A percentile compares a stretch with the other conserved stretches of the same genome.
phyloP scores from a whole-genome alignment of 2,113 vertebrate genomes.

The Cichladusa arquata region DNA sequence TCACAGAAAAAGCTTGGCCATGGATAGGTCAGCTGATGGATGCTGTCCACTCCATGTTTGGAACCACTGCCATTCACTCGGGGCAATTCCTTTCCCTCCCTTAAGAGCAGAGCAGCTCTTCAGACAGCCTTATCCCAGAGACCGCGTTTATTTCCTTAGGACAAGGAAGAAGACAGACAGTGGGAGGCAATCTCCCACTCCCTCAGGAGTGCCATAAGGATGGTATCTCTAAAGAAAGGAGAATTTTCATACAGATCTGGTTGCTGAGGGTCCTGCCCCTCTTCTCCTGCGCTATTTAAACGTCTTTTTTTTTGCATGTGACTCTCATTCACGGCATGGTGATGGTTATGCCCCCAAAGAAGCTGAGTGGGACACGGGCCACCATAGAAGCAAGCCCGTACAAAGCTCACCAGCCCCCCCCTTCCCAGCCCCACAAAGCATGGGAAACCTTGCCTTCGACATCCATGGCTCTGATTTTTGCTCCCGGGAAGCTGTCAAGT shows the following conservation, averaged over 20 bases:
- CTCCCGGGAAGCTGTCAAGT: rapidly evolving
- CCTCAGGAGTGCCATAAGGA: neutral
- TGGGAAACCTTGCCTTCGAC: neutral
- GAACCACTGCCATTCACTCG: neutral
- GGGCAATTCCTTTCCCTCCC: neutral
- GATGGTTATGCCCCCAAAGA: neutral
- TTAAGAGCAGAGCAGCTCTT: neutral
- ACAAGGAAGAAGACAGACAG: neutral
- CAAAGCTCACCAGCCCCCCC: neutral
- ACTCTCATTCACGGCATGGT: neutral
- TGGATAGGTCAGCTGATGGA: neutral
- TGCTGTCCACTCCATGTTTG: neutral
- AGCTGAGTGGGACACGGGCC: neutral
- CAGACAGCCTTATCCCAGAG: neutral
- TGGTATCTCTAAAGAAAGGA: neutral
- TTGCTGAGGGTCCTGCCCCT: neutral
- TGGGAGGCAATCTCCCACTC: neutral
- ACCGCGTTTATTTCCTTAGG: neutral
- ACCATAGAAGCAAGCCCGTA: neutral
- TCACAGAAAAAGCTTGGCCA: neutral
- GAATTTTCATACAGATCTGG: neutral
- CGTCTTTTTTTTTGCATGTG: neutral
- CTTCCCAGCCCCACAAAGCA: neutral
- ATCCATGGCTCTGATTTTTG: rapidly evolving
- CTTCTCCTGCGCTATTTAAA: neutral